Evolutionary conservation across 2,113 vertebrate genomes (phyloP), one percentile per base, ranked within the genome.

Genomic region (Leptocoma aspasia): DNA sequence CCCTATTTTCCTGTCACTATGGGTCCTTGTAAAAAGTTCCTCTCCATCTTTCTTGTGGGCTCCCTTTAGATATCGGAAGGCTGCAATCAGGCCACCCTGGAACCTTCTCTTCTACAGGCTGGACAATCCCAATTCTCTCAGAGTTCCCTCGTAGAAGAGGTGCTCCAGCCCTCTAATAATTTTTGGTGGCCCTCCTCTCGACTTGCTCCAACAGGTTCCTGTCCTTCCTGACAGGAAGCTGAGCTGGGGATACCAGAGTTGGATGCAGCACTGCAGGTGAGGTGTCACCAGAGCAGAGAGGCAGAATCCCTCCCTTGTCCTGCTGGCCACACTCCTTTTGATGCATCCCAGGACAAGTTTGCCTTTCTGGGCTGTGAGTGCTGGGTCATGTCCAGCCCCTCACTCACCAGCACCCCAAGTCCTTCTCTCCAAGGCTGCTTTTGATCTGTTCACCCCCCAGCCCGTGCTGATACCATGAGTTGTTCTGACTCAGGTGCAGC

Each of bases 121-220:
- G 54, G 69, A 42, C 14, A 49, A 27, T 13, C n/a, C 8, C 3
- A 31, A 13, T 53, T 69, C 14, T 73, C 15, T 49, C 11, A 68
- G 47, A 41, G 26, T 35, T 53, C 35, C 6, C 21, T 54, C 0
- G 0, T 2, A 35, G 63, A 20, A 76, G 47, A 53, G 41, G 17
- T 54, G 14, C 12, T 61, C 30, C 47, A 41, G 22, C 41, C 24
- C 26, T 61, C 47, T 68, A 27, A 76, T 22, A 1, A 35, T 15
- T 68, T 60, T 47, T 69, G 10, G 14, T 27, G 47, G 12, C 15
- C 3, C 21, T 68, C 4, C 20, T 47, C 41, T 69, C 17, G 8
- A 66, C 33, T 44, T 6, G 1, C 3, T 30, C 47, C 17, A 19
- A 9, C 0, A 41, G 3, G 8, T 31, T 16, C 17, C 13, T 35